phyloP scores from a whole-genome alignment of 2,888 invertebrate genomes.

The Frankliniella fusca region DNA sequence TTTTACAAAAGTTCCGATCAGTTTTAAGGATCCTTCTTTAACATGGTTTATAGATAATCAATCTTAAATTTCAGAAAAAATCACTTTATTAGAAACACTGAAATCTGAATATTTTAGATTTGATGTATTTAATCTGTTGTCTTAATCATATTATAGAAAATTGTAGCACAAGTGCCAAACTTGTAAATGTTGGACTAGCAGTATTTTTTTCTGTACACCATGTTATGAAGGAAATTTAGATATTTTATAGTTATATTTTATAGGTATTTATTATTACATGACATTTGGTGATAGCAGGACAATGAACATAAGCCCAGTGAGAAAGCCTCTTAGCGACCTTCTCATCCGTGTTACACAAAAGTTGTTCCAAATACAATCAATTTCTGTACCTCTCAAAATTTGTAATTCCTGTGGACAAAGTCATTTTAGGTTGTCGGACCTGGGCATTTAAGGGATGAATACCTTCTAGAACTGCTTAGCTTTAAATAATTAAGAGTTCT shows the following conservation, averaged over 20 bases:
- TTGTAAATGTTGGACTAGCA: neutral
- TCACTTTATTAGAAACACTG: neutral
- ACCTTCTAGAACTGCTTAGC: neutral
- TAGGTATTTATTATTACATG: constrained; percentile 19
- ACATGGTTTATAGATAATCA: constrained; percentile 18
- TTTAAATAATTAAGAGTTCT: neutral
- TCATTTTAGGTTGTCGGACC: constrained; percentile 1
- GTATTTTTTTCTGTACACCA: constrained; percentile 20
- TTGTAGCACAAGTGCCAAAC: constrained; percentile 5
- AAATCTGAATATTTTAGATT: neutral
- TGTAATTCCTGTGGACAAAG: constrained; percentile 3
- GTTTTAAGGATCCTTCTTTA: neutral
- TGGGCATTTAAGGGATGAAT: neutral
- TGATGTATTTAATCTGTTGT: neutral
- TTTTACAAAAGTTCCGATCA: neutral
- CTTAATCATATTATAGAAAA: neutral
- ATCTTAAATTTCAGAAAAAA: neutral
- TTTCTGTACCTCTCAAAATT: neutral
- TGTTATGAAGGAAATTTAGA: constrained; percentile 18
- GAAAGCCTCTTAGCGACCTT: neutral
- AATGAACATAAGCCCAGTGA: constrained; percentile 9
- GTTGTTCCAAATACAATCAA: neutral
- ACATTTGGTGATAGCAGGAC: constrained; percentile 7
- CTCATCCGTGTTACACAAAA: neutral
- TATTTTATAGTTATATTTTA: constrained; percentile 19